Conservation (phyloP, 2,113 vertebrate genomes). For the Gymnogyps californianus region DNA sequence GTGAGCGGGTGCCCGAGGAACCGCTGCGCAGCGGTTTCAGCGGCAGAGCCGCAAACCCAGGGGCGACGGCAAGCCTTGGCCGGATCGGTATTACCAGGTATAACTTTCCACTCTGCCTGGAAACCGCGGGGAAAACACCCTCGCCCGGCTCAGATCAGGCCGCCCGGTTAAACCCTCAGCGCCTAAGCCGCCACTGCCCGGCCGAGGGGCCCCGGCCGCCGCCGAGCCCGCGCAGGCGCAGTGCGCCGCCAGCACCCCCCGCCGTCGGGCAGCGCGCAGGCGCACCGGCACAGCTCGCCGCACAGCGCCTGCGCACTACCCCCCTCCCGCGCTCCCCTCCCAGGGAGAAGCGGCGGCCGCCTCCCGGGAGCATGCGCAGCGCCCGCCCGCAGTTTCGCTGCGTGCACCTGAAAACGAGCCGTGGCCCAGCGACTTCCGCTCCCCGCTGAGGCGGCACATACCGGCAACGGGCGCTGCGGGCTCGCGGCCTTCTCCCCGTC, state of each 20-base stretch:
- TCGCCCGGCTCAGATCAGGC: accelerated
- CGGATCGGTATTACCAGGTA: accelerated
- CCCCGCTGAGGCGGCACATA: not conserved
- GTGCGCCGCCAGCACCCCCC: not conserved
- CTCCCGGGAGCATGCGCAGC: not conserved
- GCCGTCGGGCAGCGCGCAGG: not conserved
- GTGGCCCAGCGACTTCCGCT: conserved; percentile 42
- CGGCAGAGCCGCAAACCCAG: not conserved
- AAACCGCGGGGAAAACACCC: not conserved
- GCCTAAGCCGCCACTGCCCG: not conserved
- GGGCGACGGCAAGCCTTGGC: accelerated
- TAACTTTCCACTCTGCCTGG: not conserved
- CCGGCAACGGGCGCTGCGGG: not conserved
- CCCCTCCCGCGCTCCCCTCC: too few relatives aligned
- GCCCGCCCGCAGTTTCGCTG: not conserved
- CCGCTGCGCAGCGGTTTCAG: not conserved
- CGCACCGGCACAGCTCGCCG: not conserved
- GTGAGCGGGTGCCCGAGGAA: not conserved
- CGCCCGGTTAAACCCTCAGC: accelerated
- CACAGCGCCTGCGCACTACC: not conserved
- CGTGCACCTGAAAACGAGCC: not conserved
- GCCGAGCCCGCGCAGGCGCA: not conserved
- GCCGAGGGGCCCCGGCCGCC: accelerated
- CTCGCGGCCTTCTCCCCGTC: not conserved
- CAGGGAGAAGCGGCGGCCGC: not conserved